Base-by-base conservation (phyloP, 2,797 vertebrate species). In the Selene dorsalis region DNA sequence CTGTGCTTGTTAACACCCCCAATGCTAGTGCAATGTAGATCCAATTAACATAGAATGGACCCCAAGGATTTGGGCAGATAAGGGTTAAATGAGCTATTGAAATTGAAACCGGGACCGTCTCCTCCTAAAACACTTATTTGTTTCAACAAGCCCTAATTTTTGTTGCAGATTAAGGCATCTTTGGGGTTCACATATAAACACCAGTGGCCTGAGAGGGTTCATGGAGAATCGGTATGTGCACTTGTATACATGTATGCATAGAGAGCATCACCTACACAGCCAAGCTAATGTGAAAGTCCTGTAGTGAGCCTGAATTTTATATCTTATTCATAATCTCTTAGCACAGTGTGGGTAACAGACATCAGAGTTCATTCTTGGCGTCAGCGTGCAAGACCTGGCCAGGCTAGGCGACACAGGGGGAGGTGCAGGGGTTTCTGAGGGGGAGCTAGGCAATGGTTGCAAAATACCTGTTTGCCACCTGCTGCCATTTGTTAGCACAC, bases 241-340 rank as follows among this genome's bases (percentile, higher is more conserved):
- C 80, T 80, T 79, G 69, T 84, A 87, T 93, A 86, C 91, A 80
- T 81, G 84, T 83, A 74, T 84, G 79, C 71, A 86, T 55, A 47
- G 75, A 78, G 80, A 78, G 83, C 77, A 69, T 83, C 79, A 66
- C 78, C 81, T 77, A 30, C 78, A 77, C 66, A 79, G 75, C 73
- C 41, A 53, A 91, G 91, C 94, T 97, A 96, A 97, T 96, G 96
- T 95, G 93, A 94, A 96, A 96, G 93, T 85, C 93, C 94, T 96
- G 96, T 96, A 93, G 92, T 88, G 89, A 94, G 93, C 94, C 94
- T 90, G 90, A 88, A 94, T 95, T 94, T 93, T 95, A 97, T 97
- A 94, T 96, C 94, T 98, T 97, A 97, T 98, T 98, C 95, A 97
- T 97, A 94, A 95, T 95, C 92, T 93, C 88, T 91, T 89, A 84